These are phyloP conservation scores for Anodontia alba DNA, from an alignment of 2,888 invertebrate genomes.

Conservation along the genomic window DNA sequence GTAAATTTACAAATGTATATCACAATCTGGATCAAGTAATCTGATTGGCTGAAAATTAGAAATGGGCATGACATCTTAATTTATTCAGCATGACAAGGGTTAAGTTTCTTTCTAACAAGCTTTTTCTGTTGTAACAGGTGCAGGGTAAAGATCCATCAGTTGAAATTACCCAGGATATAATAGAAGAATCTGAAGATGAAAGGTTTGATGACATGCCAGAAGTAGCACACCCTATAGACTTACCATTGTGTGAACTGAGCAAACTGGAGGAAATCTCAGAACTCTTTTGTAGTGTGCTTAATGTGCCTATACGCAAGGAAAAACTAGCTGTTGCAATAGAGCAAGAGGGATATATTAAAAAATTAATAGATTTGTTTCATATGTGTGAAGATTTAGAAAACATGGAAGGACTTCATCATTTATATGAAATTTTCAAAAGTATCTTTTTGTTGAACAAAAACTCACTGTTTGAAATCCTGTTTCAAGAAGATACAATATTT, in stretches of 20 bases:
- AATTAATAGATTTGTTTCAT: conserved; percentile 96
- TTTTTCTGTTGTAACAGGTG: no score
- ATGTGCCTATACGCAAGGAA: conserved; percentile 96
- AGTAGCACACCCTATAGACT: conserved; percentile 95
- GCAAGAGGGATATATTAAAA: conserved; percentile 97
- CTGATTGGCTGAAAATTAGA: no score
- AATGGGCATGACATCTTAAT: no score
- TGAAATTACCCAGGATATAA: conserved; percentile 93
- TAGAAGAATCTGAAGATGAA: conserved; percentile 89
- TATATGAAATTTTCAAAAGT: conserved; percentile 99
- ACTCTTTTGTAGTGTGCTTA: conserved; percentile 86
- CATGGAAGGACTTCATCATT: conserved; percentile 93
- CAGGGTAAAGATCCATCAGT: conserved; percentile 99
- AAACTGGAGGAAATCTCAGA: conserved; percentile 98
- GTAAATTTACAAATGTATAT: no score
- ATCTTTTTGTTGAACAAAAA: conserved; percentile 99
- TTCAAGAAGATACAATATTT: conserved; percentile 97
- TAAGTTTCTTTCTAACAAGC: no score
- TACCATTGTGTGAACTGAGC: conserved; percentile 97
- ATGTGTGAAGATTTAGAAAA: conserved; percentile 99
- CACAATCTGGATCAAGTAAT: no score
- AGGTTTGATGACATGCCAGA: conserved; percentile 98
- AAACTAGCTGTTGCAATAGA: conserved; percentile 97
- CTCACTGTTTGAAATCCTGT: conserved; percentile 98
- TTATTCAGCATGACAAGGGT: no score